Conservation (phyloP, 2,797 vertebrate species). For the Enteromius fasciolatus region DNA sequence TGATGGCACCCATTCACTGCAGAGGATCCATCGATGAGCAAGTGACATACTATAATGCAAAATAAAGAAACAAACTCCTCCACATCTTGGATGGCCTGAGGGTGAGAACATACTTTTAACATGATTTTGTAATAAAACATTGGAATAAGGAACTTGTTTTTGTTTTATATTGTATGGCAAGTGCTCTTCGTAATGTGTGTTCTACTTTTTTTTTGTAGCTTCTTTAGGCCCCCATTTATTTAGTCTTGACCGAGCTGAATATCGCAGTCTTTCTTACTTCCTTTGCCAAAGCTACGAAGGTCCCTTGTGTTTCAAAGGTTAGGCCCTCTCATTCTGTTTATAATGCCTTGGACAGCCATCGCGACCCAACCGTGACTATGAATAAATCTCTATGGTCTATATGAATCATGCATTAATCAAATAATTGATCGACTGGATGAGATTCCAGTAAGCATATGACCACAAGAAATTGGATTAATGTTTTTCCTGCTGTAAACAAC, state of each 20-base stretch:
- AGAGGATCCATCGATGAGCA: neutral
- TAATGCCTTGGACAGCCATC: constrained; percentile 46
- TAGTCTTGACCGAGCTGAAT: constrained; percentile 49
- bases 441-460: constrained; percentile 41
- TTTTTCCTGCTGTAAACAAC: constrained; percentile 39
- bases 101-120: neutral
- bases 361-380: constrained; percentile 33
- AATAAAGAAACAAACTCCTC: neutral
- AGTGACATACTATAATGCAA: neutral
- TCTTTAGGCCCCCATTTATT: constrained; percentile 45
- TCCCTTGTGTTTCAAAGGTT: constrained; percentile 56
- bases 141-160: neutral
- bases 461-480: constrained; percentile 47
- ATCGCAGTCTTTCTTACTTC: constrained; percentile 58
- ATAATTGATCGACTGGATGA: constrained; percentile 31
- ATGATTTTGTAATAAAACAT: neutral
- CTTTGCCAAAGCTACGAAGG: constrained; percentile 54
- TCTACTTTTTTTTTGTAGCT: constrained; percentile 37
- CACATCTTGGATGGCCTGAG: neutral
- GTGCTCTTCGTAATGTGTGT: neutral
- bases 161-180: neutral
- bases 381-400: constrained; percentile 45
- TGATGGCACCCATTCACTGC: neutral
- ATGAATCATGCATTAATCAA: constrained; percentile 55
- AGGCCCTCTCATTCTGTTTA: constrained; percentile 56